Evolutionary conservation across 1,140 invertebrate genomes (phyloP).

Genomic region (Doryteuthis pealeii): DNA sequence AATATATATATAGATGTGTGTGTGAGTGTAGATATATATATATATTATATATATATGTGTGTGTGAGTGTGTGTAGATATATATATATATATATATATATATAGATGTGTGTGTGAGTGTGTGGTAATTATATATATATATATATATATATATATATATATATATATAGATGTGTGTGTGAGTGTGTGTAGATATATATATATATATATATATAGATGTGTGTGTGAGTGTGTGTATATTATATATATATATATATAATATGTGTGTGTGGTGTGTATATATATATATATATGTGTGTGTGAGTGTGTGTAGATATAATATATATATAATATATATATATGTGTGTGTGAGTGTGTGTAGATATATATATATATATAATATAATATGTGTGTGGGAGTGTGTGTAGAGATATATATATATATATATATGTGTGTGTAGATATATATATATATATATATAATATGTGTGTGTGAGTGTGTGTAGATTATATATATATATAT

Average conservation of each 20-base stretch:
- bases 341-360: background rate
- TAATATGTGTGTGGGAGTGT: too few relatives aligned
- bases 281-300: background rate
- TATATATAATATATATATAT: slow-evolving; percentile 3
- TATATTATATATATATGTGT: too few relatives aligned
- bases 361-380: slow-evolving; percentile 7
- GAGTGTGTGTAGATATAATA: background rate
- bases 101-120: background rate
- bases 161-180: background rate
- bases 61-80: too few relatives aligned
- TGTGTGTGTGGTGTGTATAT: too few relatives aligned
- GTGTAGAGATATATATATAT: too few relatives aligned
- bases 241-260: background rate
- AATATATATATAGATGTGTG: too few relatives aligned
- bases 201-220: background rate
- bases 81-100: too few relatives aligned
- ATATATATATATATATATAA: too few relatives aligned
- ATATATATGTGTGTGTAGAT: too few relatives aligned
- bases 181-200: background rate
- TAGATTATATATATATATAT: too few relatives aligned
- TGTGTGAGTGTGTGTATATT: background rate
- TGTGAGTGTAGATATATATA: too few relatives aligned
- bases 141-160: slow-evolving; percentile 2
- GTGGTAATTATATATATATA: background rate
- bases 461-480: too few relatives aligned